Percentiles rank a stretch among this genome's conserved stretches.
Evolutionary conservation across 2,888 invertebrate species (phyloP).

Genomic region (Mythimna loreyi): DNA sequence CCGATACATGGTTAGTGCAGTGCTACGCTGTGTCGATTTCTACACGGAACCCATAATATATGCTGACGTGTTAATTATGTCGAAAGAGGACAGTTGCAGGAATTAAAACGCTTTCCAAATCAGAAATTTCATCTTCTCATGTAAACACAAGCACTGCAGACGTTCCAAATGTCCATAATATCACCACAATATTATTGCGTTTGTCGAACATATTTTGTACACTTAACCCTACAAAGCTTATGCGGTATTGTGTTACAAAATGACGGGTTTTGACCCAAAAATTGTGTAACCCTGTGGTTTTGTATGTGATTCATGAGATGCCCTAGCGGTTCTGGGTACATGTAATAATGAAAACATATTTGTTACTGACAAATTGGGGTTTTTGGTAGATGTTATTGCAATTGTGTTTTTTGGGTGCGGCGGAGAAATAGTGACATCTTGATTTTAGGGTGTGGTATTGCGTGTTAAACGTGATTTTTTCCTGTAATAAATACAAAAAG

Average conservation of each 20-base stretch:
- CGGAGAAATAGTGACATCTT: slow-evolving; percentile 23
- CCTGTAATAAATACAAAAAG: not conserved
- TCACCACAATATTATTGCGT: slow-evolving; percentile 53
- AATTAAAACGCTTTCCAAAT: slow-evolving; percentile 10
- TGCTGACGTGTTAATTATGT: not conserved
- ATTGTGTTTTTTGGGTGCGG: slow-evolving; percentile 28
- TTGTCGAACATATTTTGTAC: slow-evolving; percentile 52
- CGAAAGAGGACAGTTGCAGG: not conserved
- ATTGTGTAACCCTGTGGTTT: slow-evolving; percentile 61
- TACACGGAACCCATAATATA: too few species aligned
- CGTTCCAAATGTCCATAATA: slow-evolving; percentile 39
- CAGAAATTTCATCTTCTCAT: slow-evolving; percentile 14
- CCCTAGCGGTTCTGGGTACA: slow-evolving; percentile 49
- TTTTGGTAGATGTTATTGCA: slow-evolving; percentile 30
- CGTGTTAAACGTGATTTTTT: slow-evolving; percentile 14
- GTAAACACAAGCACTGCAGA: slow-evolving; percentile 25
- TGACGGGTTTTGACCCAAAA: slow-evolving; percentile 63
- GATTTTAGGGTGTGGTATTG: slow-evolving; percentile 4
- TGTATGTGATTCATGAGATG: slow-evolving; percentile 59
- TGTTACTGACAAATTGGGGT: slow-evolving; percentile 42
- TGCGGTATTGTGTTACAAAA: slow-evolving; percentile 65
- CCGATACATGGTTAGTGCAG: too few species aligned
- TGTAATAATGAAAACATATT: slow-evolving; percentile 52
- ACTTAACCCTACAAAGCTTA: slow-evolving; percentile 55
- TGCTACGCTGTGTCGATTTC: too few species aligned